Evolutionary conservation across 2,888 invertebrate species (phyloP).

Genomic region (Thecocarcelia acutangulata): DNA sequence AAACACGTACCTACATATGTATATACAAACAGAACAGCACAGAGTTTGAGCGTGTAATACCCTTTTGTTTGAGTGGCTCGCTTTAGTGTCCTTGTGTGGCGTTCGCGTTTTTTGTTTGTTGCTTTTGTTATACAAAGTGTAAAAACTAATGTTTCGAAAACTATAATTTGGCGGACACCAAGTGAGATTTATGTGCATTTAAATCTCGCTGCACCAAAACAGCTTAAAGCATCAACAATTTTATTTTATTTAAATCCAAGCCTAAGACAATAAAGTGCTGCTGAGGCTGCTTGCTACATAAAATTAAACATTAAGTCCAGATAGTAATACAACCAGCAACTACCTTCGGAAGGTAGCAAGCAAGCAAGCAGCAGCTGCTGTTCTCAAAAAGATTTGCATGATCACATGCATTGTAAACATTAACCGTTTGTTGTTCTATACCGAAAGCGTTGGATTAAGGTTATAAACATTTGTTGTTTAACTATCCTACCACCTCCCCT

Average conservation of each 20-base stretch:
- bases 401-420: constrained; percentile 48
- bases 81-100: constrained; percentile 69
- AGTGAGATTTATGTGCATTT: constrained; percentile 81
- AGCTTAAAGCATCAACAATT: constrained; percentile 64
- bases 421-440: constrained; percentile 27
- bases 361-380: constrained; percentile 46
- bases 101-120: constrained; percentile 41
- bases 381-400: constrained; percentile 57
- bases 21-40: constrained; percentile 22
- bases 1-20: constrained; percentile 35
- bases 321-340: constrained; percentile 37
- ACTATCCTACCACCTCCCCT: constrained; percentile 8
- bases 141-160: constrained; percentile 80
- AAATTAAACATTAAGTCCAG: constrained; percentile 5
- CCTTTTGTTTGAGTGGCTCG: constrained; percentile 11
- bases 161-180: constrained; percentile 82
- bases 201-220: constrained; percentile 70
- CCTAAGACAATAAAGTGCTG: constrained; percentile 36
- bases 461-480: constrained; percentile 39
- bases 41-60: constrained; percentile 5
- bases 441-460: constrained; percentile 38
- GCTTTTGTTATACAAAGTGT: constrained; percentile 75
- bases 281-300: not conserved
- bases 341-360: not conserved
- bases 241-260: constrained; percentile 59